Conservation (phyloP, 2,888 invertebrate species). For the Meghimatium bilineatum region DNA sequence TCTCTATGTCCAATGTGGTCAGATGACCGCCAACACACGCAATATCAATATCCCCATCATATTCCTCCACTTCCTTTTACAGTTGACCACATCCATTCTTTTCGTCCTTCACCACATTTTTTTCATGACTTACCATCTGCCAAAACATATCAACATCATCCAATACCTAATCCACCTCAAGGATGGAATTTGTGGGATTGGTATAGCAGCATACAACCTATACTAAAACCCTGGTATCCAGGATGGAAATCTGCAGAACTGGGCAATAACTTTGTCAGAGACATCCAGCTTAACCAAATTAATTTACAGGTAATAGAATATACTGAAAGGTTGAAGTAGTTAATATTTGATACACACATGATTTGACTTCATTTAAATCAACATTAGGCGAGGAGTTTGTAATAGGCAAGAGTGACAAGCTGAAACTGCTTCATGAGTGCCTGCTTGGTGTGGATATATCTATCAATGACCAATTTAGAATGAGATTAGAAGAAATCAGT, state of each 20-base stretch:
- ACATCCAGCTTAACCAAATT: background rate
- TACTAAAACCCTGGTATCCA: background rate
- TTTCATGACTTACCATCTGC: background rate
- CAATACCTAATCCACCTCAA: background rate
- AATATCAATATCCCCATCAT: background rate
- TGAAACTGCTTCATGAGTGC: too few relatives aligned
- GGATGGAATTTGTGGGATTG: background rate
- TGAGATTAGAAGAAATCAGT: too few relatives aligned
- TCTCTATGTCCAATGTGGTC: background rate
- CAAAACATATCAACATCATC: background rate
- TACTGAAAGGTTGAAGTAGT: too few relatives aligned
- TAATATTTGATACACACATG: too few relatives aligned
- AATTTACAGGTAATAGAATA: background rate
- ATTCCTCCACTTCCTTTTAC: background rate
- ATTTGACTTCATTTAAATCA: too few relatives aligned
- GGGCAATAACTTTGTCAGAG: background rate
- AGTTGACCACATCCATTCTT: background rate
- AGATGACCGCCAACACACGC: too few relatives aligned
- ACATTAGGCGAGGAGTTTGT: too few relatives aligned
- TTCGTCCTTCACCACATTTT: background rate
- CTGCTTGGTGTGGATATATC: too few relatives aligned
- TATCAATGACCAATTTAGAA: too few relatives aligned
- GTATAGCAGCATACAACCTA: background rate
- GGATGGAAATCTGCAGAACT: background rate
- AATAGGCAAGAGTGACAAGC: too few relatives aligned